These are phyloP conservation scores for Hypolimnas misippus DNA, from an alignment of 2,888 invertebrate genomes.

Conservation along the genomic window DNA sequence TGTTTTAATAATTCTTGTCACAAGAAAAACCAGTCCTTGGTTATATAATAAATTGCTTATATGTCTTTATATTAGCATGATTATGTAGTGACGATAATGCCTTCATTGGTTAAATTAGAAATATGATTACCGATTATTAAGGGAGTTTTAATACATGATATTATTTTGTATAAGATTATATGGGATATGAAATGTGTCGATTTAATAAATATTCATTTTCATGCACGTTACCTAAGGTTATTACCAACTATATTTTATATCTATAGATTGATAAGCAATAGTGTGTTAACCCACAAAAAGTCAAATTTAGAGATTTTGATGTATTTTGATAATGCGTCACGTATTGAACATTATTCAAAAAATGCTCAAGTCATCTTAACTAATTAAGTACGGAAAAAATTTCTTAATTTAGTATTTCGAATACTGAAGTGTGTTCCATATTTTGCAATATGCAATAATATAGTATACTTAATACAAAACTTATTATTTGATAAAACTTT, in stretches of 20 bases:
- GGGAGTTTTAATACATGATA: slow-evolving; percentile 1
- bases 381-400: no score
- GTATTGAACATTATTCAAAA: no score
- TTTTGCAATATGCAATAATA: no score
- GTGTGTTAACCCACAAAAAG: no score
- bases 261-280: background rate
- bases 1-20: slow-evolving; percentile 12
- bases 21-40: background rate
- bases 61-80: slow-evolving; percentile 9
- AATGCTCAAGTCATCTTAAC: no score
- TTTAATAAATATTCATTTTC: background rate
- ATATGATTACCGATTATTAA: background rate
- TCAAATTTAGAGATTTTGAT: no score
- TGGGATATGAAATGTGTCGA: background rate
- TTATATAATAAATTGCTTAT: slow-evolving; percentile 6
- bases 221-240: background rate
- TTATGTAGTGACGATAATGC: slow-evolving; percentile 6
- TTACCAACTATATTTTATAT: background rate
- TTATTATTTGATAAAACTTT: no score
- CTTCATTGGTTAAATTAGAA: background rate
- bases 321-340: no score
- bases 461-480: no score
- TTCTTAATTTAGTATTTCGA: no score
- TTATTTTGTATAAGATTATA: background rate
- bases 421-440: no score